These are phyloP conservation scores for Bos taurus DNA, from an alignment of 2,113 vertebrate genomes.

Conservation along the genomic window ARS-UCD2.0 NC_037344.1:4168501-4169000, in stretches of 20 bases:
- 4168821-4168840: not conserved
- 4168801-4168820: not conserved
- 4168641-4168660: not conserved
- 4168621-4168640: not conserved
- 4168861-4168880: not conserved
- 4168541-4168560: not conserved
- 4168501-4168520: constrained; percentile 7
- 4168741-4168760: not conserved
- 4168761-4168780: not conserved
- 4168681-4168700: rapidly evolving
- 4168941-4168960: not conserved
- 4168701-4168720: not conserved
- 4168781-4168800: not conserved
- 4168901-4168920: not conserved
- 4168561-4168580: not conserved
- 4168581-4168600: not conserved
- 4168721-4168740: not conserved
- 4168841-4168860: not conserved
- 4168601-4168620: not conserved
- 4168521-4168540: not conserved
- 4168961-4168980: not conserved
- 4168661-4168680: not conserved
- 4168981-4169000: rapidly evolving
- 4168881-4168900: not conserved
- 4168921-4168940: not conserved